Percentiles rank a stretch among this genome's conserved stretches.
Evolutionary conservation across 92 coral and sea anemone species (phyloP).

Genomic region (Isaurus tuberculatus): DNA sequence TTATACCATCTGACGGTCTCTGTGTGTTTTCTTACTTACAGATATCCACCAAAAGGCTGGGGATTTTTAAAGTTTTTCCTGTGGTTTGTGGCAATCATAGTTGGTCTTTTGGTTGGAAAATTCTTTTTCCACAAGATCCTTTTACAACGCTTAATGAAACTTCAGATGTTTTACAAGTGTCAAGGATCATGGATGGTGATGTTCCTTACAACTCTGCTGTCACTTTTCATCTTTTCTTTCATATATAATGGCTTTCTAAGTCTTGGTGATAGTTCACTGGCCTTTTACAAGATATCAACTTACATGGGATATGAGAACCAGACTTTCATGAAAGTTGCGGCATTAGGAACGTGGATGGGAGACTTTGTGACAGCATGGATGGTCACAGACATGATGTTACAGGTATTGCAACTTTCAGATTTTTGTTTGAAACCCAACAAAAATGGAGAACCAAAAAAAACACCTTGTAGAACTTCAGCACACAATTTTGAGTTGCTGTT

Average conservation of each 20-base stretch:
- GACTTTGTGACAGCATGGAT: slow-evolving; percentile 99
- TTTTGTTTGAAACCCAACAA: too few species aligned
- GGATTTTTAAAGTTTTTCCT: slow-evolving; percentile 82
- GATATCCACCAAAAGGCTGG: slow-evolving; percentile 95
- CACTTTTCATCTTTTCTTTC: slow-evolving; percentile 86
- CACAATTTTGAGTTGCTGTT: too few species aligned
- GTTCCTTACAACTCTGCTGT: slow-evolving; percentile 82
- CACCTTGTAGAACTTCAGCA: too few species aligned
- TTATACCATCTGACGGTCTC: too few species aligned
- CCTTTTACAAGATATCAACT: slow-evolving; percentile 71
- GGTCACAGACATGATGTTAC: slow-evolving; percentile 99
- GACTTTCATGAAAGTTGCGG: slow-evolving; percentile 98
- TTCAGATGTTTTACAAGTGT: slow-evolving; percentile 80
- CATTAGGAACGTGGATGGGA: slow-evolving; percentile 98
- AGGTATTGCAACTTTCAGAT: too few species aligned
- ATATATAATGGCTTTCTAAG: slow-evolving; percentile 88
- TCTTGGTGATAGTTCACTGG: slow-evolving; percentile 69
- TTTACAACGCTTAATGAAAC: slow-evolving; percentile 65
- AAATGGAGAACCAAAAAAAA: too few species aligned
- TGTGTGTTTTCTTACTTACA: slow-evolving; percentile 8
- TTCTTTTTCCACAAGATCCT: slow-evolving; percentile 83
- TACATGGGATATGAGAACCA: slow-evolving; percentile 83
- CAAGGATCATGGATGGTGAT: slow-evolving; percentile 99
- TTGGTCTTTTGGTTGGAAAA: slow-evolving; percentile 86
- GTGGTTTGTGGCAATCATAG: slow-evolving; percentile 73